Evolutionary conservation across 2,113 vertebrate species (phyloP), one percentile per base, ranked within the genome.

Genomic region (Pholis gunnellus): DNA sequence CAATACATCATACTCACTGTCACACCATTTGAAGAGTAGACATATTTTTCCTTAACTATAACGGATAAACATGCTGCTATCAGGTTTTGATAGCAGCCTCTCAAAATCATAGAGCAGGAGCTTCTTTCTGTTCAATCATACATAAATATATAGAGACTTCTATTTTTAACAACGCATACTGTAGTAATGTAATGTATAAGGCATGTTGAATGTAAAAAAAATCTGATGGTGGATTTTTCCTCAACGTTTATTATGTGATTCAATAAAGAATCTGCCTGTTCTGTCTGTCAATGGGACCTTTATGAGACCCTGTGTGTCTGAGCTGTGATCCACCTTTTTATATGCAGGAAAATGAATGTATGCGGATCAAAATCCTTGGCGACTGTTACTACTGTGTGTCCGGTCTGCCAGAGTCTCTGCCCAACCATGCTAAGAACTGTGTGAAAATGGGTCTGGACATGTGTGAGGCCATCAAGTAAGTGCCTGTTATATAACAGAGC

Each of bases 361-460:
- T 99, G 98, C 95, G 98, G 91, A 99, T 99, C 85, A 99, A 99
- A 94, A 99, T 99, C 89, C 92, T 99, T 38, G 98, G 98, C 27
- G 98, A 99, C 89, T 99, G 98, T 94, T 99, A 99, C 87, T 99
- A 99, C 94, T 99, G 98, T 89, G 98, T 99, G 68, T 99, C 98
- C 14, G 98, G 98, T 54, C 96, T 99, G 57, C 98, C 98, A 0
- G 97, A 99, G 76, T 99, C 97, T 10, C 95, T 99, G 86, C 96
- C 97, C 8, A 97, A 98, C 91, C 98, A 99, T 31, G 98, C 98
- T 60, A 99, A 98, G 88, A 99, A 99, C 84, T 99, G 97, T 91
- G 98, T 99, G 87, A 99, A 99, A 94, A 99, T 99, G 98, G 98
- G 98, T 18, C 77, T 99, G 80, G 98, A 99, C 84, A 99, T 99